A percentile compares a stretch with the other conserved stretches of the same genome.
Conservation (phyloP, 2,113 vertebrate genomes). For the Sterrhoptilus dennistouni region DNA sequence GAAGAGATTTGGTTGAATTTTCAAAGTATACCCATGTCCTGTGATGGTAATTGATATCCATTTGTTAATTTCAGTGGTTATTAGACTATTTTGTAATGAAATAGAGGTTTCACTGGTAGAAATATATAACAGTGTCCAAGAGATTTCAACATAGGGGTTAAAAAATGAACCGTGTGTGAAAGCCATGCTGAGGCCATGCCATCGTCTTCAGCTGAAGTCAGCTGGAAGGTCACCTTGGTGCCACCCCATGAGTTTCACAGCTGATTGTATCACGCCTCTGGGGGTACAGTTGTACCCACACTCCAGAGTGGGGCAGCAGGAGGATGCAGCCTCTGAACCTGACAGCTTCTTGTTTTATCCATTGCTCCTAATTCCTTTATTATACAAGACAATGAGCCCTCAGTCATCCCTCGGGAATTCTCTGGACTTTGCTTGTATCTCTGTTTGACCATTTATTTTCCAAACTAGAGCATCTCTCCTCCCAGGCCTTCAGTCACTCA, state of each 20-base stretch:
- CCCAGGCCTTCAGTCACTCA: neutral
- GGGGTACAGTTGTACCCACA: neutral
- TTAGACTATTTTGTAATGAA: neutral
- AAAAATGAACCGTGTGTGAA: neutral
- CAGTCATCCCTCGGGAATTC: neutral
- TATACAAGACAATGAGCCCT: neutral
- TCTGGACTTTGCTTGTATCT: neutral
- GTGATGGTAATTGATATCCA: neutral
- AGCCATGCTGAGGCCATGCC: neutral
- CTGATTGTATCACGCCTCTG: fast-evolving
- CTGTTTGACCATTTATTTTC: neutral
- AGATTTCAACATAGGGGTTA: neutral
- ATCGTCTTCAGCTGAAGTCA: neutral
- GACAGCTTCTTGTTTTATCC: neutral
- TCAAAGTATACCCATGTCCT: neutral
- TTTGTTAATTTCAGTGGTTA: neutral
- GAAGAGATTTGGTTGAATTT: neutral
- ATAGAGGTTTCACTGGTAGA: neutral
- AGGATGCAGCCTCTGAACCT: neutral
- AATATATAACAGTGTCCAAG: neutral
- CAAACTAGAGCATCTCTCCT: neutral
- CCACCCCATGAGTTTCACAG: neutral
- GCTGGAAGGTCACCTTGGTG: neutral
- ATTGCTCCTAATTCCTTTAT: neutral
- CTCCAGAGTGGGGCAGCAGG: neutral